Evolutionary conservation across 1,140 invertebrate genomes (phyloP).

Genomic region (Aradophagus sp.): DNA sequence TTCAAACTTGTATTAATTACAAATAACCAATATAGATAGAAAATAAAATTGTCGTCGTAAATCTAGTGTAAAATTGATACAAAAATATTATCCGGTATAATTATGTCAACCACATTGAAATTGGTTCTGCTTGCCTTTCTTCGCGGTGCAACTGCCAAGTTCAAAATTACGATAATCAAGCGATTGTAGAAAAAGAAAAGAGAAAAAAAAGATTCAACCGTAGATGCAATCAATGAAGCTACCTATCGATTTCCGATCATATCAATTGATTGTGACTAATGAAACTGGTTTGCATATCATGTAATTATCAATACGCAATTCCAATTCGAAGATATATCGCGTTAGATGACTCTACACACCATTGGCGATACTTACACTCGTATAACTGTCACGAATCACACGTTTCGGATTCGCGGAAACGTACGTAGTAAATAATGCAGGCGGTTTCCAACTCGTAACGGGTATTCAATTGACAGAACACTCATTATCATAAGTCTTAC

Average conservation of each 20-base stretch:
- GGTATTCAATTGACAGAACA: conserved; percentile 25
- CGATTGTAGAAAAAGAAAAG: conserved; percentile 22
- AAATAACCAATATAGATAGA: too few species aligned
- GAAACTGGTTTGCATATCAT: conserved; percentile 41
- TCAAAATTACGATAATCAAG: conserved; percentile 26
- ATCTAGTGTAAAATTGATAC: too few species aligned
- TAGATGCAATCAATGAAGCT: conserved; percentile 29
- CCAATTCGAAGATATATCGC: conserved; percentile 37
- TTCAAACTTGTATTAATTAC: too few species aligned
- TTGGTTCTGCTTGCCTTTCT: too few species aligned
- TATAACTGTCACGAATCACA: conserved; percentile 42
- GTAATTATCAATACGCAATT: conserved; percentile 53
- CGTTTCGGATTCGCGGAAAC: conserved; percentile 13
- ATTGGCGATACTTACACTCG: conserved; percentile 24
- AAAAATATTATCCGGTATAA: too few species aligned
- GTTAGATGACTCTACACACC: conserved; percentile 16
- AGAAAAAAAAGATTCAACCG: too few species aligned
- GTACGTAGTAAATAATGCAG: conserved; percentile 11
- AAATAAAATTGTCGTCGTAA: too few species aligned
- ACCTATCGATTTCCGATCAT: conserved; percentile 49
- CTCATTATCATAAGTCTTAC: conserved; percentile 41
- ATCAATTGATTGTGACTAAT: conserved; percentile 55
- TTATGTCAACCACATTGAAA: too few species aligned
- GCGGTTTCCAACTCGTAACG: conserved; percentile 13
- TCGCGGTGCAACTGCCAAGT: too few species aligned